Conservation (phyloP, 2,113 vertebrate species). For the Cricetomys ansorgei region DNA sequence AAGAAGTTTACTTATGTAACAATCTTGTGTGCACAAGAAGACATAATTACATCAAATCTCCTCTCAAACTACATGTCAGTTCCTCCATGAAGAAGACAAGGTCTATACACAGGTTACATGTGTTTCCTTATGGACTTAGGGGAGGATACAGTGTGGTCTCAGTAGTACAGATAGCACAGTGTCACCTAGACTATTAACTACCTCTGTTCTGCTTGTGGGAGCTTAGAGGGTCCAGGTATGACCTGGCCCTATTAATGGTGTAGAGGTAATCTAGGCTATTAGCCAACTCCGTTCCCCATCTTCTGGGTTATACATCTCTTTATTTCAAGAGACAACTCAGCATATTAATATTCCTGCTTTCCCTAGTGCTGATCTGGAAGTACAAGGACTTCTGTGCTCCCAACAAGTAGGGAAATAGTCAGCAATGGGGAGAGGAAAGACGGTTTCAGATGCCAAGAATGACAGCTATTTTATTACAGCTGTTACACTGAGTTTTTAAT, state of each 20-base stretch:
- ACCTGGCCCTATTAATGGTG: neutral
- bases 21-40: neutral
- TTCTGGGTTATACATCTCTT: neutral
- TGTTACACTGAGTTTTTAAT: neutral
- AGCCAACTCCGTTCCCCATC: neutral
- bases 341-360: neutral
- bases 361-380: neutral
- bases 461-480: neutral
- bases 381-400: neutral
- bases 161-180: rapidly evolving
- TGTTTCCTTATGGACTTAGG: neutral
- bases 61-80: neutral
- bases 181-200: neutral
- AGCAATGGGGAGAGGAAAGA: rapidly evolving
- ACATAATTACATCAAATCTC: neutral
- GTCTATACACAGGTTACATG: neutral
- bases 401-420: neutral
- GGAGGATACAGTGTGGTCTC: too few relatives aligned
- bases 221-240: too few relatives aligned
- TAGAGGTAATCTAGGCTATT: neutral
- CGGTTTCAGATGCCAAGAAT: neutral
- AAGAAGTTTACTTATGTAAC: neutral
- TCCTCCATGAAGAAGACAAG: neutral
- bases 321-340: neutral
- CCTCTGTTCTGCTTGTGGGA: neutral